Conservation (phyloP, 2,113 vertebrate species). For the Dicentrarchus labrax region DNA sequence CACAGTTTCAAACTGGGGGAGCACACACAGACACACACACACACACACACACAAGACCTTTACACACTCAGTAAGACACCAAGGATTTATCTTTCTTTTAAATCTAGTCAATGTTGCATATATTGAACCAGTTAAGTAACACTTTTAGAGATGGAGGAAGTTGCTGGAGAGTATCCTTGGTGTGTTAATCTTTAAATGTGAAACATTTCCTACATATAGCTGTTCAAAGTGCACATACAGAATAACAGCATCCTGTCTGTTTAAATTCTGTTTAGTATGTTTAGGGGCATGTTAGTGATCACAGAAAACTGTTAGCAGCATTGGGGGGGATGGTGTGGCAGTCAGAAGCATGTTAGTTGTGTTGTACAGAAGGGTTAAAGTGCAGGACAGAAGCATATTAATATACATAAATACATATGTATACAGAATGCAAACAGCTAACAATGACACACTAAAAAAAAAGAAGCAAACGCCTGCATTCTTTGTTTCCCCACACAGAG, state of each 20-base stretch:
- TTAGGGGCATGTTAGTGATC: conserved; percentile 24
- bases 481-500: conserved; percentile 2
- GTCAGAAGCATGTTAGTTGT: conserved; percentile 83
- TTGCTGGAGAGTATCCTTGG: conserved; percentile 55
- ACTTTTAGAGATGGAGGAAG: background rate
- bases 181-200: conserved; percentile 63
- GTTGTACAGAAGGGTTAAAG: conserved; percentile 80
- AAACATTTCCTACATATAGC: background rate
- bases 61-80: conserved; percentile 62
- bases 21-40: conserved; percentile 6
- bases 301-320: conserved; percentile 27
- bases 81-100: conserved; percentile 49
- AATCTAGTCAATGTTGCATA: background rate
- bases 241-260: background rate
- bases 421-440: conserved; percentile 14
- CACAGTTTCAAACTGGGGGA: background rate
- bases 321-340: background rate
- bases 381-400: conserved; percentile 54
- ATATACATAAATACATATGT: conserved; percentile 75
- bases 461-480: background rate
- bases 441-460: background rate
- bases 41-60: background rate
- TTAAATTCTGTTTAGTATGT: conserved; percentile 11
- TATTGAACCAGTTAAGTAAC: background rate
- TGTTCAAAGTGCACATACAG: background rate